Conservation (phyloP, 2,797 vertebrate genomes). For the Gallinago nigripennis region DNA sequence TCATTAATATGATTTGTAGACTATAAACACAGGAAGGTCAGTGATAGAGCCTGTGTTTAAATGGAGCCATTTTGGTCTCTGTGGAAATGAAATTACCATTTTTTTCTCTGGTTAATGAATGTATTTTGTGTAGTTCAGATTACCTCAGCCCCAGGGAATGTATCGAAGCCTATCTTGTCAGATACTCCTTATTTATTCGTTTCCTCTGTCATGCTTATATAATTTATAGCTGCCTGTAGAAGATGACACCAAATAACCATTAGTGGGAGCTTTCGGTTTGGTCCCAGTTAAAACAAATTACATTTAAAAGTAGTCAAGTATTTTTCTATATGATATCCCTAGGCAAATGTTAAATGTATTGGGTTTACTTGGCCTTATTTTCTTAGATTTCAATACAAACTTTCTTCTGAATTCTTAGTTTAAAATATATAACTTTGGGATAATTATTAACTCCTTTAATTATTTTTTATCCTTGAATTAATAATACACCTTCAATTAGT, state of each 20-base stretch:
- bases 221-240: background rate
- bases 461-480: background rate
- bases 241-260: background rate
- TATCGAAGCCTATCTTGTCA: background rate
- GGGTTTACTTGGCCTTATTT: background rate
- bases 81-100: background rate
- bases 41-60: background rate
- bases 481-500: background rate
- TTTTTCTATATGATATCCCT: background rate
- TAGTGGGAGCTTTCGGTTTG: background rate
- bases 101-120: background rate
- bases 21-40: background rate
- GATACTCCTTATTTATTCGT: background rate
- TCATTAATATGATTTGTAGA: background rate
- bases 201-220: background rate
- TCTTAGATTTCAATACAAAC: background rate
- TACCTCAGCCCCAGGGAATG: background rate
- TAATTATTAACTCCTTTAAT: background rate
- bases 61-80: background rate
- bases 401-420: background rate
- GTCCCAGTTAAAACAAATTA: background rate
- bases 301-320: background rate
- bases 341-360: background rate
- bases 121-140: constrained; percentile 13
- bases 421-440: background rate